A percentile compares a stretch with the other conserved stretches of the same genome.
These are phyloP conservation scores for Dryoscopus gambensis DNA, from an alignment of 2,113 vertebrate genomes.

Conservation along the genomic window DNA sequence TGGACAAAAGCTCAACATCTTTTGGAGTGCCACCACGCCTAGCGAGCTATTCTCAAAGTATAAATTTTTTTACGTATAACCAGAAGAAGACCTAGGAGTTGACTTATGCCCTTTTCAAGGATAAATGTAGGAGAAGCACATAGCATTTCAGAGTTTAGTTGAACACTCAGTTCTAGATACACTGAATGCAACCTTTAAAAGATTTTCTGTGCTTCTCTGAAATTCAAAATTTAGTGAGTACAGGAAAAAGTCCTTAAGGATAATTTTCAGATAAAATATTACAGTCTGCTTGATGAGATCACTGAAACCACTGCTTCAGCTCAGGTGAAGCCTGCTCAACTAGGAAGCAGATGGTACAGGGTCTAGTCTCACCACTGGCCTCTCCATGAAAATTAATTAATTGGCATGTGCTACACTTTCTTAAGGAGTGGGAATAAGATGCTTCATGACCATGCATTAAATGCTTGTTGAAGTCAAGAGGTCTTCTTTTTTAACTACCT, in stretches of 20 bases:
- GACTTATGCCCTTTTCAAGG: background rate
- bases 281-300: slow-evolving; percentile 2
- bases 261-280: slow-evolving; percentile 39
- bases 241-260: background rate
- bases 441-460: slow-evolving; percentile 60
- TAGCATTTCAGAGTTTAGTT: background rate
- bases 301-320: slow-evolving; percentile 25
- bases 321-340: background rate
- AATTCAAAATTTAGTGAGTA: background rate
- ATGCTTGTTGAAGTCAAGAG: slow-evolving; percentile 22
- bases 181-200: background rate
- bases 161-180: background rate
- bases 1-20: background rate
- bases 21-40: background rate
- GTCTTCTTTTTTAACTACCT: background rate
- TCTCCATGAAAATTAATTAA: slow-evolving; percentile 64
- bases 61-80: background rate
- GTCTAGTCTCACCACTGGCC: slow-evolving; percentile 40
- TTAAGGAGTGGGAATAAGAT: slow-evolving; percentile 55
- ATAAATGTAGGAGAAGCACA: background rate
- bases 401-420: slow-evolving; percentile 39
- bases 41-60: background rate
- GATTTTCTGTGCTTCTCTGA: background rate
- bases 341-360: background rate
- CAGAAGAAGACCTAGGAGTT: background rate